Evolutionary conservation across 1,140 invertebrate species (phyloP).

Genomic region (Hyphantria cunea): DNA sequence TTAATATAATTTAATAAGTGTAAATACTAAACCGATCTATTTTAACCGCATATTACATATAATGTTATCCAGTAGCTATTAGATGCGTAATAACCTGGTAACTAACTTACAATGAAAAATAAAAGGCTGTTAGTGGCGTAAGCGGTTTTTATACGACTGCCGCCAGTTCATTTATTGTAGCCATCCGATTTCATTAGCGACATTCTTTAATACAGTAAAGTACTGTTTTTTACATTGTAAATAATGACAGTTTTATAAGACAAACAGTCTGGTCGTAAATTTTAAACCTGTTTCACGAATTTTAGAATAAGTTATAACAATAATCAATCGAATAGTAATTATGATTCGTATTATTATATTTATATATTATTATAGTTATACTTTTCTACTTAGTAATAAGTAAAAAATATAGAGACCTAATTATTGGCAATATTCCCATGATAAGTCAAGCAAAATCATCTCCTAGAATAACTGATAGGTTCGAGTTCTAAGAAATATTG

Average conservation of each 20-base stretch:
- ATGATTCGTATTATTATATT: no score
- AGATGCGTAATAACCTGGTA: conserved; percentile 30
- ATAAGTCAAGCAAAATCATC: no score
- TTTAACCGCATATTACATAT: conserved; percentile 3
- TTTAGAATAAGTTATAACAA: no score
- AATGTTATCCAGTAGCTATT: conserved; percentile 31
- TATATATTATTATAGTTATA: no score
- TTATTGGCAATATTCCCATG: no score
- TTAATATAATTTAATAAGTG: no score
- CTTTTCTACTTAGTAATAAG: no score
- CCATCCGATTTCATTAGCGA: conserved; percentile 56
- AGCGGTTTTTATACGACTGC: conserved; percentile 50
- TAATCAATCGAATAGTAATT: no score
- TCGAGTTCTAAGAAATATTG: conserved; percentile 1
- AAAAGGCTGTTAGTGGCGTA: conserved; percentile 45
- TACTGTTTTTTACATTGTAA: no score
- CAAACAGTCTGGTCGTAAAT: background rate
- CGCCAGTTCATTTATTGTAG: conserved; percentile 35
- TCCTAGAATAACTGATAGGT: no score
- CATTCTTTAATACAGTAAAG: conserved; percentile 16
- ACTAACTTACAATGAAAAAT: conserved; percentile 52
- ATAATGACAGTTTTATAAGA: background rate
- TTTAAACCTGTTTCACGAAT: background rate
- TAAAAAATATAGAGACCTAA: no score
- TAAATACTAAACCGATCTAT: no score